A percentile compares a stretch with the other conserved stretches of the same genome.
These are phyloP conservation scores for Stichopus horrens DNA, from an alignment of 53 echinoderm and acorn worm genomes.

Conservation along the genomic window DNA sequence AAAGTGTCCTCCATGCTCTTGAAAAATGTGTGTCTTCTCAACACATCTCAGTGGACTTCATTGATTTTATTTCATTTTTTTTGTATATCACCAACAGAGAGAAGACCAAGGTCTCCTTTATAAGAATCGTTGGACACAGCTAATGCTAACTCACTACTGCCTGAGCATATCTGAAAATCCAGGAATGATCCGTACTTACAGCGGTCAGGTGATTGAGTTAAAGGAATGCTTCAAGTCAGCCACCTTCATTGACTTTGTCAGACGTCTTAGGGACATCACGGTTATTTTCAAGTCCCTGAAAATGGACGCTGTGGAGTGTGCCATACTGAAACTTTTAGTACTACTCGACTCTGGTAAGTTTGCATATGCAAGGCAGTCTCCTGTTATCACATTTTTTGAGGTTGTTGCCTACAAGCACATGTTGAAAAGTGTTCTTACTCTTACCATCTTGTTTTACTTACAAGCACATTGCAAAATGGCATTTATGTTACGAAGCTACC, in stretches of 20 bases:
- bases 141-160: conserved; percentile 35
- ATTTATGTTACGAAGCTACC: too few species aligned
- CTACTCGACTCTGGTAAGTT: conserved; percentile 33
- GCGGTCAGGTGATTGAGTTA: conserved; percentile 4
- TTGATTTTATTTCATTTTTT: background rate
- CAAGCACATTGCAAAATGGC: too few species aligned
- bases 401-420: too few species aligned
- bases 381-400: too few species aligned
- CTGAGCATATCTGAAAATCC: background rate
- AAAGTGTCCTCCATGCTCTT: too few species aligned
- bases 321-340: conserved; percentile 12
- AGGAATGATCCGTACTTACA: background rate
- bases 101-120: conserved; percentile 13
- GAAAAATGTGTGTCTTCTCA: background rate
- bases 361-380: background rate
- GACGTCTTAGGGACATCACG: conserved; percentile 6
- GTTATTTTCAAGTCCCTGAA: background rate
- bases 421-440: too few species aligned
- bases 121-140: conserved; percentile 29
- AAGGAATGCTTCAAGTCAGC: conserved; percentile 18
- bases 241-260: conserved; percentile 15
- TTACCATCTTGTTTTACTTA: too few species aligned
- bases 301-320: conserved; percentile 24
- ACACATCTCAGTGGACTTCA: background rate
- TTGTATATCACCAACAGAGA: background rate